A percentile compares a stretch with the other conserved stretches of the same genome.
Evolutionary conservation across 2,888 invertebrate genomes (phyloP).

Genomic region (Dermolepida albohirtum): DNA sequence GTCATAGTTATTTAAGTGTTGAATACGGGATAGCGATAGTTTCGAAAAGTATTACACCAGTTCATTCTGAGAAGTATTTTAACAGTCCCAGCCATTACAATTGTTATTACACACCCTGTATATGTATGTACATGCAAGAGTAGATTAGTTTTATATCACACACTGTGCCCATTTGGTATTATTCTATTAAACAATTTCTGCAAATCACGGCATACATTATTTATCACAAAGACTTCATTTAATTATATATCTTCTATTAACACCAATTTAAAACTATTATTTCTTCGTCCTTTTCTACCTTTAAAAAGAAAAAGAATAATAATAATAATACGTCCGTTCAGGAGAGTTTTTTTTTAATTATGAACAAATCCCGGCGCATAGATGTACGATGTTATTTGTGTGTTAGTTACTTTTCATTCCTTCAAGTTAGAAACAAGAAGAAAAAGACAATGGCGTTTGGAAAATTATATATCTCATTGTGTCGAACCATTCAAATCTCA

Average conservation of each 20-base stretch:
- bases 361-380: too few relatives aligned
- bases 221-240: conserved; percentile 44
- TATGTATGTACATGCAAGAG: neutral
- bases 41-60: too few relatives aligned
- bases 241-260: conserved; percentile 44
- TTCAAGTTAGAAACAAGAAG: conserved; percentile 7
- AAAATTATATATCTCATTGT: conserved; percentile 24
- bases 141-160: neutral
- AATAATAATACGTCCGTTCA: neutral
- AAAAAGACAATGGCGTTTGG: conserved; percentile 9
- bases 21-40: too few relatives aligned
- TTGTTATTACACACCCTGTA: too few relatives aligned
- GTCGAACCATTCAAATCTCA: conserved; percentile 14
- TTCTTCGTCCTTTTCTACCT: conserved; percentile 14
- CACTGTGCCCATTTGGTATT: conserved; percentile 25
- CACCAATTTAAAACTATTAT: conserved; percentile 43
- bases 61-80: too few relatives aligned
- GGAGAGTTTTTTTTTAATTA: conserved; percentile 6
- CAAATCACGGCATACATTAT: conserved; percentile 45
- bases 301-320: neutral
- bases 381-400: conserved; percentile 4
- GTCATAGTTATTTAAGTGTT: too few relatives aligned
- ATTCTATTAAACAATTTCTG: conserved; percentile 42
- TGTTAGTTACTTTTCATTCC: conserved; percentile 3
- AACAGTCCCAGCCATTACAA: too few relatives aligned